Conservation (phyloP, 2,888 invertebrate genomes). For the Furcula furcula region DNA sequence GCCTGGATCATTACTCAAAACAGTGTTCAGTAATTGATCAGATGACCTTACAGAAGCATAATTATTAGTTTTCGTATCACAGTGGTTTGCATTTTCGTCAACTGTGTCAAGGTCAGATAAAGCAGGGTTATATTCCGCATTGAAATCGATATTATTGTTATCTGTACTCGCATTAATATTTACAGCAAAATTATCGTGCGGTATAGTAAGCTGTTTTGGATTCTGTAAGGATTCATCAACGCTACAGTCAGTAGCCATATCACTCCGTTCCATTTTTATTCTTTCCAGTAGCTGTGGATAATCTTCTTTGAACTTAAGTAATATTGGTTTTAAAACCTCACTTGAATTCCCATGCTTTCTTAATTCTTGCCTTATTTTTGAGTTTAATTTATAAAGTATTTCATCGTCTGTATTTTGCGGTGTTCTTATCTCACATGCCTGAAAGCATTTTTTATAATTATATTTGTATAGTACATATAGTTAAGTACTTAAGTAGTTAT, state of each 20-base stretch:
- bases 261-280: slow-evolving; percentile 33
- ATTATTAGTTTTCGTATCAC: slow-evolving; percentile 15
- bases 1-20: slow-evolving; percentile 26
- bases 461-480: too few relatives aligned
- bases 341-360: slow-evolving; percentile 41
- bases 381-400: slow-evolving; percentile 57
- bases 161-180: slow-evolving; percentile 3
- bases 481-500: too few relatives aligned
- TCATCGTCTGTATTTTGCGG: slow-evolving; percentile 43
- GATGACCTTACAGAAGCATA: slow-evolving; percentile 40
- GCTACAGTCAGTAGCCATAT: too few relatives aligned
- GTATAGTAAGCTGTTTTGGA: slow-evolving; percentile 8
- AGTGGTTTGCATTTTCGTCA: background rate
- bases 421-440: slow-evolving; percentile 50
- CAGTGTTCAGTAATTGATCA: slow-evolving; percentile 43
- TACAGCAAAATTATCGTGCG: slow-evolving; percentile 1
- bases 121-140: background rate
- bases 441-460: too few relatives aligned
- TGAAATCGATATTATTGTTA: background rate
- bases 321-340: slow-evolving; percentile 32
- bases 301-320: slow-evolving; percentile 54
- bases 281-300: slow-evolving; percentile 48
- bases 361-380: slow-evolving; percentile 49
- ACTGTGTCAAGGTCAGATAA: background rate
- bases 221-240: slow-evolving; percentile 18